Percentiles rank a stretch among this genome's conserved stretches.
Evolutionary conservation across 2,888 invertebrate species (phyloP).

Genomic region (Autographa pulchrina): DNA sequence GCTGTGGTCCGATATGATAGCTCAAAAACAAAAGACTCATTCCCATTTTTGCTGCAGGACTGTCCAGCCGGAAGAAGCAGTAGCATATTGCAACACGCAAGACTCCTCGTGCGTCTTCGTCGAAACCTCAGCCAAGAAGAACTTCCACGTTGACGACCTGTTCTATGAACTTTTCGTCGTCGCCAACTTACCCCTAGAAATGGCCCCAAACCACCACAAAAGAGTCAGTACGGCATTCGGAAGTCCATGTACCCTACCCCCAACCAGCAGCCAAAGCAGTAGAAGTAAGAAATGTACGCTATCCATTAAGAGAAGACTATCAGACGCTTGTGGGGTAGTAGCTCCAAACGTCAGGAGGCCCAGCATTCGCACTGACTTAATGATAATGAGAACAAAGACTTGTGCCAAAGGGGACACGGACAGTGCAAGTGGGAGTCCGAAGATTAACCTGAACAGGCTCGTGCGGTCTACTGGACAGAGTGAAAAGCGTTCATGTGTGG

Average conservation of each 20-base stretch:
- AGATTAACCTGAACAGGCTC: constrained; percentile 85
- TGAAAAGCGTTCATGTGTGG: constrained; percentile 83
- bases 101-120: constrained; percentile 94
- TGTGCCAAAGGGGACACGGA: constrained; percentile 92
- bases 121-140: constrained; percentile 95
- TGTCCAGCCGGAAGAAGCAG: constrained; percentile 93
- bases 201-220: constrained; percentile 96
- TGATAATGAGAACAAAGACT: constrained; percentile 96
- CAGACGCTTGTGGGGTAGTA: constrained; percentile 96
- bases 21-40: not conserved
- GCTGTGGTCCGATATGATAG: too few relatives aligned
- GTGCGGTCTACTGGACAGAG: constrained; percentile 82
- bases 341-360: constrained; percentile 96
- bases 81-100: constrained; percentile 93
- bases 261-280: constrained; percentile 91
- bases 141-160: constrained; percentile 94
- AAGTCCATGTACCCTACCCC: constrained; percentile 93
- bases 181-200: constrained; percentile 95
- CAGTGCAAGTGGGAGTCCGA: constrained; percentile 88
- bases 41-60: constrained; percentile 85
- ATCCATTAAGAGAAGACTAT: constrained; percentile 94
- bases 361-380: constrained; percentile 96
- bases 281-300: constrained; percentile 93
- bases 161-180: constrained; percentile 95
- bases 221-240: constrained; percentile 93